These are phyloP conservation scores for Poeciliopsis turneri DNA, from an alignment of 2,797 vertebrate species.

Conservation along the genomic window DNA sequence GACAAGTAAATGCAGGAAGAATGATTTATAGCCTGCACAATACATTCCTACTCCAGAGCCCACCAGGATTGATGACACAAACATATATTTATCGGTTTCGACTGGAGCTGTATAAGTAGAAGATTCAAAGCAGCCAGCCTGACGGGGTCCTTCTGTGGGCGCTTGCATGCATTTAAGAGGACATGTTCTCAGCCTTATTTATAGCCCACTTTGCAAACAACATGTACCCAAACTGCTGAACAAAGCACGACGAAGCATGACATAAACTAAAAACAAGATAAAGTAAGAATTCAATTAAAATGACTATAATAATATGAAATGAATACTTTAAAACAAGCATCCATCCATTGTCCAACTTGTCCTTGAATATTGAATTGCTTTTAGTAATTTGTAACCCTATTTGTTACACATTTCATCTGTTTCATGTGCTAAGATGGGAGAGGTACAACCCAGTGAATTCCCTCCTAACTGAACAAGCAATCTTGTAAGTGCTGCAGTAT, in stretches of 20 bases:
- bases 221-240: neutral
- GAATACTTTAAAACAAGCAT: neutral
- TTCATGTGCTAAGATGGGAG: neutral
- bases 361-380: slow-evolving; percentile 6
- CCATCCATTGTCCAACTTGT: neutral
- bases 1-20: neutral
- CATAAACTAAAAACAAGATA: neutral
- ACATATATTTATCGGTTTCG: slow-evolving; percentile 3
- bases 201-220: neutral
- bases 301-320: neutral
- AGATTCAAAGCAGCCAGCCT: neutral
- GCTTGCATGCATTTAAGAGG: neutral
- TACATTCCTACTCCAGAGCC: neutral
- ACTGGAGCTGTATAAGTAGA: neutral
- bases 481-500: neutral
- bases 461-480: neutral
- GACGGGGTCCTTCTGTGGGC: neutral
- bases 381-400: slow-evolving; percentile 15
- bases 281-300: neutral
- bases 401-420: neutral
- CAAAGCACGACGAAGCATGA: neutral
- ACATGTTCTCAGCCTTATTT: neutral
- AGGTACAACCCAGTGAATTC: neutral
- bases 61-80: slow-evolving; percentile 5
- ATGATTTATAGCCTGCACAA: neutral